A percentile compares a stretch with the other conserved stretches of the same genome.
Conservation (phyloP, 2,797 vertebrate species). For the Ctenopoma multispine region DNA sequence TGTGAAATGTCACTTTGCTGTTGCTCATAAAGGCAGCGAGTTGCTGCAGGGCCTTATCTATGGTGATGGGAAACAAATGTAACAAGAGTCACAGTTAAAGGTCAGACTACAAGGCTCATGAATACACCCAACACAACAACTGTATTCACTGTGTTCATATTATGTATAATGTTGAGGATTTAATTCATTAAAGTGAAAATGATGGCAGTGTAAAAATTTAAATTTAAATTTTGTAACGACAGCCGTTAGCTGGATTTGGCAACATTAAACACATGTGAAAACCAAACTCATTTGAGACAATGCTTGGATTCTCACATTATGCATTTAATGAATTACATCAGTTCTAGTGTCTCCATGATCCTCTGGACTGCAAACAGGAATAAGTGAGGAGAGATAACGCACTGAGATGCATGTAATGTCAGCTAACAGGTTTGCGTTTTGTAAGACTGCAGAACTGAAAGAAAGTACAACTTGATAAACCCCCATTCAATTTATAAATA, state of each 20-base stretch:
- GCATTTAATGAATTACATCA: no score
- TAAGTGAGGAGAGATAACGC: slow-evolving; percentile 3
- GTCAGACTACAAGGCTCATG: slow-evolving; percentile 59
- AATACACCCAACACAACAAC: slow-evolving; percentile 30
- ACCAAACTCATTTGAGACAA: neutral
- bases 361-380: slow-evolving; percentile 7
- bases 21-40: slow-evolving; percentile 60
- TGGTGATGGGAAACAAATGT: slow-evolving; percentile 55
- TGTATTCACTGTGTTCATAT: slow-evolving; percentile 8
- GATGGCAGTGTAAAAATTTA: neutral
- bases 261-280: neutral
- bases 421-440: neutral
- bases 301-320: neutral
- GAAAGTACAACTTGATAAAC: neutral
- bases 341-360: neutral
- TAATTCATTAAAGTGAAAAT: slow-evolving; percentile 4
- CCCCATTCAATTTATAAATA: neutral
- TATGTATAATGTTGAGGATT: slow-evolving; percentile 2
- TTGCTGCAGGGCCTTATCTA: slow-evolving; percentile 56
- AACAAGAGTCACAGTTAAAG: slow-evolving; percentile 67
- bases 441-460: neutral
- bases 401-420: slow-evolving; percentile 1
- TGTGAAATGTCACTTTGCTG: slow-evolving; percentile 78
- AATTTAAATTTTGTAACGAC: neutral
- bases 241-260: neutral